Base-by-base conservation (phyloP, 1,140 invertebrate species). In the Cotesia typhae region DNA sequence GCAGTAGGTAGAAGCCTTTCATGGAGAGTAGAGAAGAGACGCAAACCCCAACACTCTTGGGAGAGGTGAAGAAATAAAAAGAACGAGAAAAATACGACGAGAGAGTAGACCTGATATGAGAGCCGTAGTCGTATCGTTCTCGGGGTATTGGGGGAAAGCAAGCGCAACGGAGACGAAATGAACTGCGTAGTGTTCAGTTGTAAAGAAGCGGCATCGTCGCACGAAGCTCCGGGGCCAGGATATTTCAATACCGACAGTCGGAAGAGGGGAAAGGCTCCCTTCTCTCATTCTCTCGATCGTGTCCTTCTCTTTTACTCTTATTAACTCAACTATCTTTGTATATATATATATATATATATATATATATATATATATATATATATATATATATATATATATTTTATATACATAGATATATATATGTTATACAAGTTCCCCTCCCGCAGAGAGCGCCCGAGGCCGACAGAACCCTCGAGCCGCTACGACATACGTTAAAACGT, bases 171-270 rank as follows among this genome's bases (percentile, higher is more conserved):
- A 76, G 74, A 59, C 63, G 69, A 63, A 67, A 71, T 72, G 76
- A 71, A 68, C 51, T 76, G 80, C 73, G 74, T 76, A 76, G 78
- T 78, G 69, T 76, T 73, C 72, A 28, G 28, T 28, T 76, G 77
- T 71, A 68, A 72, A 73, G 87, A 86, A 80, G 77, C 83, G 87
- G 88, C 88, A 89, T 88, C 88, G 85, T 79, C 85, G 87, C 88
- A 87, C 87, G 76, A 78, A 79, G 87, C 88, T 87, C 87, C 76
- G 79, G 80, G 74, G 76, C 77, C 78, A 80, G 80, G 79, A 83
- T 83, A 83, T 83, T 83, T 83, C 81, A 82, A 83, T 83, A 82
- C 79, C 80, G 69, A 77, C 78, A 79, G 76, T 80, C 75, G 61
- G 63, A 76, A 73, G 75, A 73, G 68, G 74, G 72, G 66, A 71